Conservation (phyloP, 1,140 invertebrate species). For the Asbolus verrucosus region DNA sequence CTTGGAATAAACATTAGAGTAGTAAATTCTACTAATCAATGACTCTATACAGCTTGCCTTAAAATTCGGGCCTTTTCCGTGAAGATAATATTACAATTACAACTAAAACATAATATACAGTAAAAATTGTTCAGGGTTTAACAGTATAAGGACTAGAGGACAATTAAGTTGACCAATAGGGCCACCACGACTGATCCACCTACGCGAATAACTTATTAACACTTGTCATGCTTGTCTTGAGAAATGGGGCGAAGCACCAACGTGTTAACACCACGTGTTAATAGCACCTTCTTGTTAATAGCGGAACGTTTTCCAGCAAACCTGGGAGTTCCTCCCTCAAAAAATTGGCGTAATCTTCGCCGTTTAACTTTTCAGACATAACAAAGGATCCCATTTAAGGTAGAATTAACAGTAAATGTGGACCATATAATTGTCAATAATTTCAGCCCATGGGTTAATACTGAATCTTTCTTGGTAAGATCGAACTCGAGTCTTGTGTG, state of each 20-base stretch:
- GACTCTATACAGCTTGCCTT: no score
- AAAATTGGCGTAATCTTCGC: neutral
- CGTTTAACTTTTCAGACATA: no score
- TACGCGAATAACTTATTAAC: neutral
- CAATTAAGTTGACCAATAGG: neutral
- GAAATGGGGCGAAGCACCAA: conserved; percentile 27
- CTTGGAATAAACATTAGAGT: no score
- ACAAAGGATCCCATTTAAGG: no score
- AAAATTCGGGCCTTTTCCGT: no score
- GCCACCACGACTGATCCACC: neutral
- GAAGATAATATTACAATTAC: no score
- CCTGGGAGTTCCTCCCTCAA: neutral
- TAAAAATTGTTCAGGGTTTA: no score
- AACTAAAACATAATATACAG: no score
- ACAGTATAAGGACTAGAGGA: no score
- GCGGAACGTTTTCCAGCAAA: conserved; percentile 25
- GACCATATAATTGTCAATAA: neutral
- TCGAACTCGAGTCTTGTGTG: neutral
- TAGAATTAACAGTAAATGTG: neutral
- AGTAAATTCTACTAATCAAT: no score
- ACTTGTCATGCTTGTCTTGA: conserved; percentile 6
- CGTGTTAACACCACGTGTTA: conserved; percentile 28
- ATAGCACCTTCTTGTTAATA: conserved; percentile 9
- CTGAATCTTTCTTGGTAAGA: neutral
- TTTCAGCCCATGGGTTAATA: neutral